Percentiles rank a stretch among this genome's conserved stretches.
Conservation (phyloP, 2,888 invertebrate species). For the Dermolepida albohirtum region DNA sequence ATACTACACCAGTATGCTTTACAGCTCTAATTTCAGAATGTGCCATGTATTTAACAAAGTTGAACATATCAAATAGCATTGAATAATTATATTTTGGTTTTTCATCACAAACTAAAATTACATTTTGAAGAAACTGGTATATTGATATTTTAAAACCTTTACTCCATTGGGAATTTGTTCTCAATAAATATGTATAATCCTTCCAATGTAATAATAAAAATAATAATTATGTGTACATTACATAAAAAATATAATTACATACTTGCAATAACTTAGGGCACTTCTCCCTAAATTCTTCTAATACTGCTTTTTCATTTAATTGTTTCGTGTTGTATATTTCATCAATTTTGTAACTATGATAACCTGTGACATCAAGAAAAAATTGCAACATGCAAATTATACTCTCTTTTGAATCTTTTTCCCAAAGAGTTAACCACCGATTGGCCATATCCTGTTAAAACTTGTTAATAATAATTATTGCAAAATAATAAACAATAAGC, state of each 20-base stretch:
- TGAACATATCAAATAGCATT: constrained; percentile 5
- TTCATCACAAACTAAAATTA: background rate
- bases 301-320: constrained; percentile 2
- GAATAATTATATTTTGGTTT: background rate
- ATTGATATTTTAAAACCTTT: constrained; percentile 10
- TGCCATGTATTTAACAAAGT: constrained; percentile 8
- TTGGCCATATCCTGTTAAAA: constrained; percentile 9
- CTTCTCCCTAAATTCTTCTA: background rate
- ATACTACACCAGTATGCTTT: constrained; percentile 13
- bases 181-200: constrained; percentile 23
- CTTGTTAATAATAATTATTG: background rate
- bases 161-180: constrained; percentile 21
- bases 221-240: background rate
- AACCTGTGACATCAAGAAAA: constrained; percentile 25
- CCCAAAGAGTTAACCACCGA: constrained; percentile 12
- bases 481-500: background rate
- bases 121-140: constrained; percentile 14
- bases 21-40: constrained; percentile 5
- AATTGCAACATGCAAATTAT: constrained; percentile 23
- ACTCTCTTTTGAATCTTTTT: background rate
- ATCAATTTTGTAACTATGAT: constrained; percentile 19
- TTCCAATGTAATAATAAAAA: background rate
- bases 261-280: constrained; percentile 2
- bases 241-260: background rate
- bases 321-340: background rate